phyloP scores from a whole-genome alignment of 2,113 vertebrate species.

The Apodemus speciosus region DNA sequence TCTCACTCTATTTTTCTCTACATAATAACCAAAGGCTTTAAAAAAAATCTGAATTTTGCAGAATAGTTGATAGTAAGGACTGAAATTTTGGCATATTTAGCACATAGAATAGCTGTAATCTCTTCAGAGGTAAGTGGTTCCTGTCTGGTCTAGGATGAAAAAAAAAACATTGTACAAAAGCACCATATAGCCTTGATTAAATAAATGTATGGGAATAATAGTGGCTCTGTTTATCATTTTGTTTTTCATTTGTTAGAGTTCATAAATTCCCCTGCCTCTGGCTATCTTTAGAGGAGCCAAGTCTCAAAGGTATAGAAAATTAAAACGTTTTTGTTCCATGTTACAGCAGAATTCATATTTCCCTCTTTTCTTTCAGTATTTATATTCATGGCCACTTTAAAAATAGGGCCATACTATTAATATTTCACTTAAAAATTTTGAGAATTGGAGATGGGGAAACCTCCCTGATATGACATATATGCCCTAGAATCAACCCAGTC shows the following conservation, averaged over 20 bases:
- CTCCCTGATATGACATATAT: not conserved
- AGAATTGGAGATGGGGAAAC: not conserved
- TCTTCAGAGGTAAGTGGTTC: not conserved
- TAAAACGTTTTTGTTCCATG: not conserved
- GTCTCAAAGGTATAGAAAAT: not conserved
- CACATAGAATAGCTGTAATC: not conserved
- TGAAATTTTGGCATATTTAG: not conserved
- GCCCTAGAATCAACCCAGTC: not conserved
- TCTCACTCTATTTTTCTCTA: not conserved
- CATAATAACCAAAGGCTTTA: not conserved
- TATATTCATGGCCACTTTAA: not conserved
- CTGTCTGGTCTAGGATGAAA: not conserved
- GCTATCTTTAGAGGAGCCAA: not conserved
- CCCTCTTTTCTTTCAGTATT: not conserved
- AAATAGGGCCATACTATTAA: constrained; percentile 5
- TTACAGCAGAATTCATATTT: constrained; percentile 45
- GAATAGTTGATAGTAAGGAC: constrained; percentile 19
- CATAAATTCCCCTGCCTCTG: not conserved
- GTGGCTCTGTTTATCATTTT: not conserved
- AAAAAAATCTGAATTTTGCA: not conserved
- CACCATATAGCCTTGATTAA: constrained; percentile 5
- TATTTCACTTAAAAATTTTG: constrained; percentile 14
- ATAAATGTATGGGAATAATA: not conserved
- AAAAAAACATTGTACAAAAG: not conserved
- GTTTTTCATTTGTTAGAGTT: not conserved